phyloP scores from a whole-genome alignment of 2,797 vertebrate species.

The Arnoldichthys spilopterus region DNA sequence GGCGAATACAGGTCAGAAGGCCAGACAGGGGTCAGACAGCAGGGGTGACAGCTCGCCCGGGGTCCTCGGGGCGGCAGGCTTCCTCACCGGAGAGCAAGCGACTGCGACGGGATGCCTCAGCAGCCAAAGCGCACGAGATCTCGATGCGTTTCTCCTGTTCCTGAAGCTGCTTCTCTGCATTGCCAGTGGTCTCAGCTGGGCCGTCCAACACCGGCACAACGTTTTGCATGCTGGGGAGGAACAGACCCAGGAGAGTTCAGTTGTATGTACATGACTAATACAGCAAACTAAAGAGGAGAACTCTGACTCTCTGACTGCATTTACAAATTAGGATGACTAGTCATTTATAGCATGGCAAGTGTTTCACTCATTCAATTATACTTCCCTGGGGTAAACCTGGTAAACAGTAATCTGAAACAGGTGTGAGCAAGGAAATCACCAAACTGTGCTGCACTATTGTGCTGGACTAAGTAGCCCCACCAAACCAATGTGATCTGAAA shows the following conservation, averaged over 20 bases:
- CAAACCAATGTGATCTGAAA: too few relatives aligned
- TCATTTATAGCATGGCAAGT: too few relatives aligned
- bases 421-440: too few relatives aligned
- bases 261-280: background rate
- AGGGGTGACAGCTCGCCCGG: constrained; percentile 46
- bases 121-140: constrained; percentile 93
- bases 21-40: constrained; percentile 37
- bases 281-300: background rate
- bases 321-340: background rate
- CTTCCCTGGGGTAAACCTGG: too few relatives aligned
- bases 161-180: constrained; percentile 89
- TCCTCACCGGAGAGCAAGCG: constrained; percentile 94
- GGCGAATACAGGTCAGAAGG: constrained; percentile 24
- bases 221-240: constrained; percentile 86
- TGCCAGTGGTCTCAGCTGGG: constrained; percentile 78
- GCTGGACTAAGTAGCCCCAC: too few relatives aligned
- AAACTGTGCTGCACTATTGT: too few relatives aligned
- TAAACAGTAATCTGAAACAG: too few relatives aligned
- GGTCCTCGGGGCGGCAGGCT: constrained; percentile 61
- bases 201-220: constrained; percentile 89
- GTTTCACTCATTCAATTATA: too few relatives aligned
- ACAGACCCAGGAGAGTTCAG: background rate
- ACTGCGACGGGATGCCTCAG: constrained; percentile 92
- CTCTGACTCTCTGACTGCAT: background rate
- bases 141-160: constrained; percentile 97